phyloP scores from a whole-genome alignment of 2,113 vertebrate genomes.

The Psittacula cyanocephala region DNA sequence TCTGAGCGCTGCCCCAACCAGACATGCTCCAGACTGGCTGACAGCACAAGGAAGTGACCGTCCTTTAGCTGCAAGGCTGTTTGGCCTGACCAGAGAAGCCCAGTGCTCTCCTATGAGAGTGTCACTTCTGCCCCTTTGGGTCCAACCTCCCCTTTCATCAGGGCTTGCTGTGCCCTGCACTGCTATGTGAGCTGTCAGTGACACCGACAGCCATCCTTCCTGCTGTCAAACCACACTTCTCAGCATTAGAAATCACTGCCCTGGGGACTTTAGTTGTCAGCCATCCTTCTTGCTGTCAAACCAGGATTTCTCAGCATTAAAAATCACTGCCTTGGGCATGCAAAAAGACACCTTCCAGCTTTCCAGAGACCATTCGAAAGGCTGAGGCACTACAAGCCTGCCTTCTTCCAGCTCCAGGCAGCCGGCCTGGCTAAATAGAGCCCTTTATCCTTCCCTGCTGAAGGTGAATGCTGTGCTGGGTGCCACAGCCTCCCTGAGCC shows the following conservation, averaged over 20 bases:
- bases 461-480: rapidly evolving
- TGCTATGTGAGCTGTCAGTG: not conserved
- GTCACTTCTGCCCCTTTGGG: not conserved
- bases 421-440: not conserved
- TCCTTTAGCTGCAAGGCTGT: not conserved
- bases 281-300: not conserved
- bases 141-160: not conserved
- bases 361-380: not conserved
- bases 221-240: not conserved
- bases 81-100: not conserved
- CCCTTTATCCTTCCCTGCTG: not conserved
- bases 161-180: not conserved
- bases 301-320: not conserved
- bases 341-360: rapidly evolving
- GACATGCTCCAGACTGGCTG: not conserved
- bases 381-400: not conserved
- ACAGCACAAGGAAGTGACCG: rapidly evolving
- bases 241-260: not conserved
- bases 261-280: not conserved
- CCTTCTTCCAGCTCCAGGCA: not conserved
- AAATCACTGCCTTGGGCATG: not conserved
- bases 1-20: rapidly evolving
- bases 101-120: not conserved
- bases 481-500: not conserved
- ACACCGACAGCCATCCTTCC: rapidly evolving